Evolutionary conservation across 2,888 invertebrate species (phyloP).

Genomic region (Clivina fossor): DNA sequence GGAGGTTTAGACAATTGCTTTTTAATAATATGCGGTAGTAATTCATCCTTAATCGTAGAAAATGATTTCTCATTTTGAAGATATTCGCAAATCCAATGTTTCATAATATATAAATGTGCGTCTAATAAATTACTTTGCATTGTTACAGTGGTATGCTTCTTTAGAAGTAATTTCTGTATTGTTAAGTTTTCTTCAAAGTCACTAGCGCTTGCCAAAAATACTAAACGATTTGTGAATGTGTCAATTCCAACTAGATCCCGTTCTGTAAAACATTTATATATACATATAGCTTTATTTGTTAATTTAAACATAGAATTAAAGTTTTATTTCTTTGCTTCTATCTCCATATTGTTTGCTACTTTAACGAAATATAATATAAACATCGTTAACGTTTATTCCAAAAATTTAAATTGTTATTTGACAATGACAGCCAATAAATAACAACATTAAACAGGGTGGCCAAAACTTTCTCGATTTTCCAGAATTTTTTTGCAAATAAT

Average conservation of each 20-base stretch:
- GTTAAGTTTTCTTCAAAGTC: slow-evolving; percentile 84
- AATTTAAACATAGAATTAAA: too few species aligned
- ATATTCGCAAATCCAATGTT: slow-evolving; percentile 81
- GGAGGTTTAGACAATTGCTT: slow-evolving; percentile 73
- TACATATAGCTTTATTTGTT: too few species aligned
- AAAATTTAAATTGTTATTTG: too few species aligned
- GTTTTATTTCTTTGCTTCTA: too few species aligned
- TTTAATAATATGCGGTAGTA: slow-evolving; percentile 82
- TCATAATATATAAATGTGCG: slow-evolving; percentile 88
- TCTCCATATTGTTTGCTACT: too few species aligned
- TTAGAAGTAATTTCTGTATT: slow-evolving; percentile 70
- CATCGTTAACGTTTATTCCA: too few species aligned
- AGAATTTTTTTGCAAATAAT: too few species aligned
- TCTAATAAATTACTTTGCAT: slow-evolving; percentile 80
- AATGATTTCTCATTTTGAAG: slow-evolving; percentile 64
- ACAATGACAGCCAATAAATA: too few species aligned
- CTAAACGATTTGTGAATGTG: slow-evolving; percentile 73
- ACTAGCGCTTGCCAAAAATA: slow-evolving; percentile 87
- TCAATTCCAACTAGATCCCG: slow-evolving; percentile 86
- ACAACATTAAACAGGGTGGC: too few species aligned
- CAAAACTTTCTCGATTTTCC: too few species aligned
- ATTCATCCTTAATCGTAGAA: slow-evolving; percentile 69
- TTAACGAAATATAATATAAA: too few species aligned
- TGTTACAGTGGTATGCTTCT: slow-evolving; percentile 75
- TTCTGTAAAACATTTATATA: slow-evolving; percentile 61